A percentile compares a stretch with the other conserved stretches of the same genome.
phyloP scores from a whole-genome alignment of 2,113 vertebrate species.

The Anarrhichthys ocellatus region DNA sequence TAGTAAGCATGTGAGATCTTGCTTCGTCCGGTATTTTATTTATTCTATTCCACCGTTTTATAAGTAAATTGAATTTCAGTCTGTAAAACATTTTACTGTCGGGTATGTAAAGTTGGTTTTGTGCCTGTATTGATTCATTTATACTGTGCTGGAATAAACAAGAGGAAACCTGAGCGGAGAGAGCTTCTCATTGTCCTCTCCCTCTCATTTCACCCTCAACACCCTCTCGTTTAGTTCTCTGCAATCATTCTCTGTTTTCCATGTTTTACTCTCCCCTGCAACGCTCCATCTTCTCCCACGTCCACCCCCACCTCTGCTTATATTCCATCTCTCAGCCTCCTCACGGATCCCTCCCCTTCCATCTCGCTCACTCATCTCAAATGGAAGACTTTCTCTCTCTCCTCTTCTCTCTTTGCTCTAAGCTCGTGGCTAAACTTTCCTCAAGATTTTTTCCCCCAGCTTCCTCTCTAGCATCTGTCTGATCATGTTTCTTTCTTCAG shows the following conservation, averaged over 20 bases:
- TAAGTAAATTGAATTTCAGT: neutral
- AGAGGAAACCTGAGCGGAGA: constrained; percentile 7
- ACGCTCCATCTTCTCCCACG: constrained; percentile 14
- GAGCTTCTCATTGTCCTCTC: constrained; percentile 1
- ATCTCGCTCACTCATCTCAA: constrained; percentile 7
- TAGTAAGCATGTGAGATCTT: neutral
- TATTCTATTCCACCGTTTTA: neutral
- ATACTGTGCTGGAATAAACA: neutral
- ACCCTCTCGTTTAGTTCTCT: constrained; percentile 33
- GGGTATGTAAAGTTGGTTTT: neutral
- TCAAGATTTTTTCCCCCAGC: constrained; percentile 21
- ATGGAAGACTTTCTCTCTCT: neutral
- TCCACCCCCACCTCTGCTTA: constrained; percentile 14
- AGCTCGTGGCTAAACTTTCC: constrained; percentile 45
- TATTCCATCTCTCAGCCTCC: constrained; percentile 37
- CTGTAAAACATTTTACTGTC: neutral
- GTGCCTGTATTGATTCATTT: constrained; percentile 1
- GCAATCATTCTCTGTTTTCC: constrained; percentile 13
- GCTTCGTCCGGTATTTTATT: neutral
- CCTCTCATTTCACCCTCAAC: constrained; percentile 23
- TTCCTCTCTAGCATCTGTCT: constrained; percentile 59
- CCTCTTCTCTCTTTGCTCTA: constrained; percentile 3
- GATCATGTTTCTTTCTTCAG: constrained; percentile 49
- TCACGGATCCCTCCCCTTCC: constrained; percentile 6
- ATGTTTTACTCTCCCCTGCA: constrained; percentile 1